Evolutionary conservation across 2,888 invertebrate species (phyloP), one percentile per base, ranked within the genome.

Genomic region (Cephus nigrinus): DNA sequence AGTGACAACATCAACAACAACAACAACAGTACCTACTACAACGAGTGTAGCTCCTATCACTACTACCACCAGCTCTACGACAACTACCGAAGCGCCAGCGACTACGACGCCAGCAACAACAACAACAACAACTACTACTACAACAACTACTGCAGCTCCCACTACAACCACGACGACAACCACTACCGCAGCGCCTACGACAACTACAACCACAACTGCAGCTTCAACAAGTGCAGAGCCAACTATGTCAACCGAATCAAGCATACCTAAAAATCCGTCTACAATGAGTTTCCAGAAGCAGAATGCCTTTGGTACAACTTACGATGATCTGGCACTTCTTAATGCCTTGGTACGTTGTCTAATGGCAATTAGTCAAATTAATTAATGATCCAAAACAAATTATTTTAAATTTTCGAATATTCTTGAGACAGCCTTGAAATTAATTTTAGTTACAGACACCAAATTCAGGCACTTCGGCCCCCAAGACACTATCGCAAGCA

Each of bases 261-360:
- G 55, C n/a, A n/a, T 75, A 30, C 12, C 12, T 68, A 40, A 40
- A 40, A 40, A 15, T 40, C 40, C 40, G 15, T 1, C 40, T 4
- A 82, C 82, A 12, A 76, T 79, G 5, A 85, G 84, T 36, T 69
- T 80, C 12, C 85, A 84, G 74, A 85, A 84, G 55, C 87, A 87
- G 40, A 88, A 88, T 34, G 81, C 88, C 30, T 91, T 91, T 79
- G 91, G 91, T 12, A 86, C 89, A 0, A 89, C 90, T 11, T 90
- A 87, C 79, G 94, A 94, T 81, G 94, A 94, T 87, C 90, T 94
- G 81, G 93, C 92, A 69, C 94, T 94, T 87, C 89, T 94, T 33
- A 93, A 94, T 85, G 94, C 94, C 83, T 91, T 94, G 93, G 94
- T 94, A 92, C 90, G 91, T 68, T 71, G 30, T 15, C 74, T 40